These are phyloP conservation scores for Coptodon bakossiorum DNA, from an alignment of 2,113 vertebrate species.

Conservation along the genomic window DNA sequence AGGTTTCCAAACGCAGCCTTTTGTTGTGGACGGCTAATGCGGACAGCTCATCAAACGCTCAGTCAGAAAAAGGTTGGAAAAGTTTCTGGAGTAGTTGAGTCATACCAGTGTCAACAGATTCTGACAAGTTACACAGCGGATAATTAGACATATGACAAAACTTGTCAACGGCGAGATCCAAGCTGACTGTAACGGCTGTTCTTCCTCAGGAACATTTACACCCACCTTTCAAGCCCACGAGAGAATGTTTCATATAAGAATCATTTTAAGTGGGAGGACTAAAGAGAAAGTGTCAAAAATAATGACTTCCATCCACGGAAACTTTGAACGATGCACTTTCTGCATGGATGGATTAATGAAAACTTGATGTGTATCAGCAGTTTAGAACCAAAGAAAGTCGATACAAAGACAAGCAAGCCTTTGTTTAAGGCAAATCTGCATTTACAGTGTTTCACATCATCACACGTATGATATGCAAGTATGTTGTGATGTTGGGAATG, in stretches of 20 bases:
- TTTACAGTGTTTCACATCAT: background rate
- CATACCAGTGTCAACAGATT: background rate
- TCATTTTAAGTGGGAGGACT: background rate
- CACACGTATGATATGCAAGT: background rate
- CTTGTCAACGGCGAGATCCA: background rate
- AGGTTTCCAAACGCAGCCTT: background rate
- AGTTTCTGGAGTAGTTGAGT: background rate
- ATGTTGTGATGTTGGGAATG: background rate
- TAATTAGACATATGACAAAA: background rate
- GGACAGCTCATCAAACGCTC: background rate
- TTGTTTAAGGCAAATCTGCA: background rate
- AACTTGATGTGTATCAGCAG: background rate
- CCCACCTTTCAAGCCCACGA: background rate
- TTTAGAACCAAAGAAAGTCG: background rate
- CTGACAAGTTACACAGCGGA: background rate
- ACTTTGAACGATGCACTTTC: background rate
- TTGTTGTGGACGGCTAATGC: background rate
- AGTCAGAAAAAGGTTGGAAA: background rate
- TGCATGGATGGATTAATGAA: background rate
- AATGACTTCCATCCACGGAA: background rate
- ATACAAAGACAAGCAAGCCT: background rate
- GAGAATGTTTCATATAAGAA: background rate
- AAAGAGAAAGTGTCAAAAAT: slow-evolving; percentile 5
- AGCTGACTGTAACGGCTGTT: background rate
- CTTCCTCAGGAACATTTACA: background rate